Evolutionary conservation across 2,888 invertebrate species (phyloP).

Genomic region (Stenolophus ochropezus): DNA sequence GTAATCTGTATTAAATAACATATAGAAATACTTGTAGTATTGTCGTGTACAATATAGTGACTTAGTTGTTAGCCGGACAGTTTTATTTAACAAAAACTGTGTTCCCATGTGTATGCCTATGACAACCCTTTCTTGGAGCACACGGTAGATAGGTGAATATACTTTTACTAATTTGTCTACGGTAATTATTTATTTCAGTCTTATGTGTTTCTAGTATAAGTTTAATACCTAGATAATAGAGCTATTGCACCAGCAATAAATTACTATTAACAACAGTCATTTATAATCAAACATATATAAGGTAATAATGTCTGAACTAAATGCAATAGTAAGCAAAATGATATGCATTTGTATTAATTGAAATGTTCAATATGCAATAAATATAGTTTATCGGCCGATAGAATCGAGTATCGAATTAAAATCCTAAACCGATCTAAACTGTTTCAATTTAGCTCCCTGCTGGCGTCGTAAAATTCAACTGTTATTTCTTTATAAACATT

Average conservation of each 20-base stretch:
- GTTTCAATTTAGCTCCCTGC: neutral
- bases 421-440: neutral
- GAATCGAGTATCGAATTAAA: neutral
- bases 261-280: neutral
- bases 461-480: slow-evolving; percentile 1
- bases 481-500: neutral
- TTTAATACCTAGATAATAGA: too few relatives aligned
- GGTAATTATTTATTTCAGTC: too few relatives aligned
- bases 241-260: neutral
- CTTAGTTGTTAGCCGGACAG: too few relatives aligned
- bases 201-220: too few relatives aligned
- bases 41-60: too few relatives aligned
- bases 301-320: neutral
- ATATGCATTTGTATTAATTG: neutral
- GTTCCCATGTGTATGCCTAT: too few relatives aligned
- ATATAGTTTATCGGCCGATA: neutral
- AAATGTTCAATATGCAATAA: slow-evolving; percentile 13
- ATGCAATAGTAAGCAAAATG: slow-evolving; percentile 9
- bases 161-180: too few relatives aligned
- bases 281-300: neutral
- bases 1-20: too few relatives aligned
- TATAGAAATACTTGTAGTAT: too few relatives aligned
- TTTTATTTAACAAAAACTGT: too few relatives aligned
- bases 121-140: too few relatives aligned
- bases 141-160: too few relatives aligned